A percentile compares a stretch with the other conserved stretches of the same genome.
Conservation (phyloP, 2,888 invertebrate species). For the Romanomermis culicivorax region DNA sequence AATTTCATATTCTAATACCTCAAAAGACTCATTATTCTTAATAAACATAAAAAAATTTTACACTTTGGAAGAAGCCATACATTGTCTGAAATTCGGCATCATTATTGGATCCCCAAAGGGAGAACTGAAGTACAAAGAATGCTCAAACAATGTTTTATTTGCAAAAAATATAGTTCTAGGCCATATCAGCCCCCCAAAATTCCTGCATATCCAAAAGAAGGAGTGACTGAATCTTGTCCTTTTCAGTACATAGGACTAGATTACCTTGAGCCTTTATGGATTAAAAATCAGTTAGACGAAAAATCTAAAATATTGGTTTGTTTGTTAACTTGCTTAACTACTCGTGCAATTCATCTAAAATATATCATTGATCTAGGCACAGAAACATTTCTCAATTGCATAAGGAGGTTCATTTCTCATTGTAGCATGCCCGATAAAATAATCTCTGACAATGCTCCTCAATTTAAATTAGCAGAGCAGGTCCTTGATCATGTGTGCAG, state of each 20-base stretch:
- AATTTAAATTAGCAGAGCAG: slow-evolving; percentile 28
- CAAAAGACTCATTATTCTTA: too few relatives aligned
- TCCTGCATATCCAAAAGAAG: too few relatives aligned
- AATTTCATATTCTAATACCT: too few relatives aligned
- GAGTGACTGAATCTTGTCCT: not conserved
- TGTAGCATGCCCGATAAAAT: slow-evolving; percentile 24
- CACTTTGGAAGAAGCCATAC: too few relatives aligned
- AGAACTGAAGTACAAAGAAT: too few relatives aligned
- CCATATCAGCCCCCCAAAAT: too few relatives aligned
- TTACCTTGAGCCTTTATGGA: slow-evolving; percentile 27
- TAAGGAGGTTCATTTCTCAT: slow-evolving; percentile 25
- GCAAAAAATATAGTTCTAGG: too few relatives aligned
- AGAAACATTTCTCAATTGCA: slow-evolving; percentile 20
- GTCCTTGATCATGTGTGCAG: slow-evolving; percentile 17
- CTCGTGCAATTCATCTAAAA: slow-evolving; percentile 29
- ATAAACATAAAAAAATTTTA: too few relatives aligned
- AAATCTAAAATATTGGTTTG: slow-evolving; percentile 21
- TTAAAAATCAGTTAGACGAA: slow-evolving; percentile 17
- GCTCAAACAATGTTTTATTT: too few relatives aligned
- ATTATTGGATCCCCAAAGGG: too few relatives aligned
- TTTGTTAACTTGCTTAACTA: slow-evolving; percentile 30
- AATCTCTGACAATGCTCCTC: slow-evolving; percentile 30
- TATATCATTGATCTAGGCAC: slow-evolving; percentile 21
- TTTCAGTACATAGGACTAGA: slow-evolving; percentile 22
- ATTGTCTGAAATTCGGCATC: too few relatives aligned